phyloP scores from a whole-genome alignment of 2,113 vertebrate genomes.

The Cettia cetti region DNA sequence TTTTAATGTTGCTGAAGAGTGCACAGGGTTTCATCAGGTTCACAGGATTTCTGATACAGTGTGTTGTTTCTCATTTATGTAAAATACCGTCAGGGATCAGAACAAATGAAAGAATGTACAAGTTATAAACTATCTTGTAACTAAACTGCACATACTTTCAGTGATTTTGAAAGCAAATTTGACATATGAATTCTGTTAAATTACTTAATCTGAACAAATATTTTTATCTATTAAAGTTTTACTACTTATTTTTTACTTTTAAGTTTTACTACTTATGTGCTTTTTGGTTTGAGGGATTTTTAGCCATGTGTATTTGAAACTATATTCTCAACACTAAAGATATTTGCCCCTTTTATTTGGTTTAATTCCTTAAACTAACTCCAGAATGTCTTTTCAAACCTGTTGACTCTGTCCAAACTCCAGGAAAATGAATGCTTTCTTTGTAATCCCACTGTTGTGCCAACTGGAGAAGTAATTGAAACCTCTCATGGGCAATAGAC shows the following conservation, averaged over 20 bases:
- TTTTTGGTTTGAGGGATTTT: not conserved
- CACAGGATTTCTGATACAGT: not conserved
- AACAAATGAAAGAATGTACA: not conserved
- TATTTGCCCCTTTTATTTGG: constrained; percentile 28
- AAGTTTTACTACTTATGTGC: not conserved
- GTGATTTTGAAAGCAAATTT: constrained; percentile 28
- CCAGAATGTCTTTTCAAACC: constrained; percentile 32
- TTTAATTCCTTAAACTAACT: constrained; percentile 51
- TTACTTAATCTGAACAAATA: constrained; percentile 25
- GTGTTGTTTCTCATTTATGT: constrained; percentile 25
- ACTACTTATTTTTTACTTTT: too few species aligned
- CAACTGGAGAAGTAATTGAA: not conserved
- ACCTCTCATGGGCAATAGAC: constrained; percentile 1
- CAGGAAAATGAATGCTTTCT: constrained; percentile 10
- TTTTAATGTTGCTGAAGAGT: not conserved
- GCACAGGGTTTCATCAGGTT: not conserved
- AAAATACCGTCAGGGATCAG: not conserved
- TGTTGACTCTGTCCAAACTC: not conserved
- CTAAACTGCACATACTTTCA: not conserved
- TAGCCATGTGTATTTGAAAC: not conserved
- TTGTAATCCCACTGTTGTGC: not conserved
- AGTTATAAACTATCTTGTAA: not conserved
- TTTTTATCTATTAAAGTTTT: not conserved
- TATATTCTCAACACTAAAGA: not conserved
- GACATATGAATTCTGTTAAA: not conserved